Evolutionary conservation across 2,797 vertebrate species (phyloP).

Genomic region (Halcyon leucocephala): DNA sequence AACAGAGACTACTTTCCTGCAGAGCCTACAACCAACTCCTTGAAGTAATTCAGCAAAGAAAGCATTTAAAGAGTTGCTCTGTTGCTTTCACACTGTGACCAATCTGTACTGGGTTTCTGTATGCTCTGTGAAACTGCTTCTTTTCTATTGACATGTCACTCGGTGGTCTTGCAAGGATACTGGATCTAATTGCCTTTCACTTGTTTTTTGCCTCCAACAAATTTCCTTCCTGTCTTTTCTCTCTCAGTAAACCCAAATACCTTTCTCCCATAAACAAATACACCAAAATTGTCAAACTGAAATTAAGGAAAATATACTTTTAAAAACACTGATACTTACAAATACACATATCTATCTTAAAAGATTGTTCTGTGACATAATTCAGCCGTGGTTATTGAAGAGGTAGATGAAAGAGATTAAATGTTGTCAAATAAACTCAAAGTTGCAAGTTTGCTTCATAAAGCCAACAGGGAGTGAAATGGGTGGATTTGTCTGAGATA

Average conservation of each 20-base stretch:
- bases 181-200: background rate
- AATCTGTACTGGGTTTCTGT: background rate
- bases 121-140: background rate
- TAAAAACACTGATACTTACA: background rate
- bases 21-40: background rate
- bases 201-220: background rate
- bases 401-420: background rate
- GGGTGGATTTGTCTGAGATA: background rate
- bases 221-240: background rate
- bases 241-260: background rate
- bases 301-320: background rate
- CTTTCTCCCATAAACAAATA: background rate
- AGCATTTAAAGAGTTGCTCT: background rate
- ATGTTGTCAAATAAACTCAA: background rate
- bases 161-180: background rate
- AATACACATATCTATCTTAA: background rate
- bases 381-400: background rate
- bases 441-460: background rate
- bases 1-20: background rate
- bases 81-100: background rate
- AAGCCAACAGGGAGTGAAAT: constrained; percentile 20
- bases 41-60: background rate
- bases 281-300: background rate
- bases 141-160: background rate
- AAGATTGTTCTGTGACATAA: background rate